Base-by-base conservation (phyloP, 2,888 invertebrate genomes). In the Papilio demoleus region DNA sequence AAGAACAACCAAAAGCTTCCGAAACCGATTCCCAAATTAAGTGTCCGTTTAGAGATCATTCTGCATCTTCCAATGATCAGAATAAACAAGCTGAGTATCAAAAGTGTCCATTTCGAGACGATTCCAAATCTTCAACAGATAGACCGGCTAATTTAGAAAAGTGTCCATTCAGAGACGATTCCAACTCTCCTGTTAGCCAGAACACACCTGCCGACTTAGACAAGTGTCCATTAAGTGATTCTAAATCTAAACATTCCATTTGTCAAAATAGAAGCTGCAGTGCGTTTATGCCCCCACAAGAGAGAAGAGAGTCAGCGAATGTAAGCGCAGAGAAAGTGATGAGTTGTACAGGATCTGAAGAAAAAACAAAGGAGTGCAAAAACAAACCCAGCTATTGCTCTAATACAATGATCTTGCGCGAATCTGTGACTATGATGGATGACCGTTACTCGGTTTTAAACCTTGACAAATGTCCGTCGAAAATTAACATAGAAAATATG, bases 361-460 rank as follows among this genome's bases (percentile, higher is more conserved):
- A 42, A n/a, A 31, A 53, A 3, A 36, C 14, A 2, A 53, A 69
- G 17, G 17, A 53, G 11, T 69, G 65, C 36, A 56, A 65, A 36
- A 45, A 31, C 4, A 69, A 61, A 14, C 69, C 69, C 1, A 65
- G 65, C 27, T 60, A 61, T 11, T 69, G 69, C 22, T 60, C 61
- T 1, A 69, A 69, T 24, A 17, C 45, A 27, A 12, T 59, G 1
- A 17, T 36, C 17, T 9, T 40, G 5, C 34, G 60, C 11, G 50
- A 50, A 8, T 65, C 60, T 4, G 36, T 42, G 24, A 36, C 40
- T 2, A 22, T 34, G n/a, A 12, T 34, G 6, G 38, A 65, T 4
- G 19, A 61, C 19, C 24, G 27, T 19, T 14, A 27, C 9, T 60
- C 69, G 4, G 9, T 27, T 19, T 56, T 69, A n/a, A 65, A 36